phyloP scores from a whole-genome alignment of 2,113 vertebrate genomes.

The Chloropsis cyanopogon region DNA sequence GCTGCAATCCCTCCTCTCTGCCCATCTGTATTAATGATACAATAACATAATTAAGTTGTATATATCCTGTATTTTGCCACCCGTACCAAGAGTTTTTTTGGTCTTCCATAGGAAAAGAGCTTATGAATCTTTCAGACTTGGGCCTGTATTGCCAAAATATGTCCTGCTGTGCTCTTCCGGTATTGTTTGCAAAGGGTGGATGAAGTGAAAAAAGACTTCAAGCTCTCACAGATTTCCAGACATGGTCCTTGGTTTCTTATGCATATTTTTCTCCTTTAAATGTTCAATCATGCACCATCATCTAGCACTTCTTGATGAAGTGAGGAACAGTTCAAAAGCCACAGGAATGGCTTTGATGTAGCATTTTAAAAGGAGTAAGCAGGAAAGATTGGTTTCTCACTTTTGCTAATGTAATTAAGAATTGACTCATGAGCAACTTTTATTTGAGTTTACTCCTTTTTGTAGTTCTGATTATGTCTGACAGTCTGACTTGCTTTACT shows the following conservation, averaged over 20 bases:
- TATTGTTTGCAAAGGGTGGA: neutral
- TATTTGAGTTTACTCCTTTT: neutral
- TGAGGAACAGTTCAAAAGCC: constrained; percentile 1
- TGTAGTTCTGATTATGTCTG: neutral
- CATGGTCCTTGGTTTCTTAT: neutral
- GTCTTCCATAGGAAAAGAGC: neutral
- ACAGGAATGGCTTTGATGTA: neutral
- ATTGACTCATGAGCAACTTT: neutral
- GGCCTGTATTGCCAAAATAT: neutral
- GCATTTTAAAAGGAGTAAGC: neutral
- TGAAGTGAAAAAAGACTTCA: neutral
- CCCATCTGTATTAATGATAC: neutral
- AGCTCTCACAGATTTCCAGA: neutral
- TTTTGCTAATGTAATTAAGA: neutral
- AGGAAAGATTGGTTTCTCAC: neutral
- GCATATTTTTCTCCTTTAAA: neutral
- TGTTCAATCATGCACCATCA: neutral
- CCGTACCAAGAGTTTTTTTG: neutral
- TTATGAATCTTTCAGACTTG: neutral
- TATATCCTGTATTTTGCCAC: neutral
- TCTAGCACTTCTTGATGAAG: neutral
- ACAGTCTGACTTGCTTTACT: neutral
- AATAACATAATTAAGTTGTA: neutral
- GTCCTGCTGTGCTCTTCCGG: neutral
- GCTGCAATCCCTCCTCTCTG: neutral